phyloP scores from a whole-genome alignment of 2,797 vertebrate genomes.

The Tokudaia muenninki region DNA sequence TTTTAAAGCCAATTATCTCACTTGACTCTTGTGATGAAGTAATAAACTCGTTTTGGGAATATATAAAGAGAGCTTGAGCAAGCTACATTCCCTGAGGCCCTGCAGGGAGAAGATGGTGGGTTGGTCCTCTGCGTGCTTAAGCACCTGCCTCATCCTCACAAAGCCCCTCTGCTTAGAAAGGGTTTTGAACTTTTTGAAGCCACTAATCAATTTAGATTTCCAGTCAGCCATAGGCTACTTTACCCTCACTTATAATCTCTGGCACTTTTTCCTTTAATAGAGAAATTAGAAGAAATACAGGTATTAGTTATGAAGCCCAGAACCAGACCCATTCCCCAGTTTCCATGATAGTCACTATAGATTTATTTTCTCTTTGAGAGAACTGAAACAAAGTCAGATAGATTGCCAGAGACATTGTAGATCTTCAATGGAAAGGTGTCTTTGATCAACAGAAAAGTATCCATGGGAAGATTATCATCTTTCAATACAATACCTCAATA shows the following conservation, averaged over 20 bases:
- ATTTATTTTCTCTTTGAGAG: background rate
- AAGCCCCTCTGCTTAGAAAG: background rate
- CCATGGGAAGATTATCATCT: background rate
- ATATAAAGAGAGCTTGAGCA: background rate
- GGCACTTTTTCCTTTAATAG: slow-evolving; percentile 16
- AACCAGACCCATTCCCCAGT: background rate
- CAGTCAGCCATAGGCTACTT: background rate
- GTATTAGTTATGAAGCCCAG: slow-evolving; percentile 18
- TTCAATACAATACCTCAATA: background rate
- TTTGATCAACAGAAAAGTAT: background rate
- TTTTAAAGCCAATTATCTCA: slow-evolving; percentile 15
- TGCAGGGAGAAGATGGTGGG: background rate
- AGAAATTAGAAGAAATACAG: background rate
- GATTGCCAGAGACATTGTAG: background rate
- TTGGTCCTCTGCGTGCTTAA: background rate
- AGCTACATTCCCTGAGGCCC: background rate
- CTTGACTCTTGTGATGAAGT: background rate
- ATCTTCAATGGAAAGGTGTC: background rate
- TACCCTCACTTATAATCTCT: background rate
- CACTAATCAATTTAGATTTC: background rate
- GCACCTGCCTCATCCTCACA: background rate
- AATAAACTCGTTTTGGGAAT: slow-evolving; percentile 4
- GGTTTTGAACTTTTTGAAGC: background rate
- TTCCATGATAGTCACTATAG: background rate
- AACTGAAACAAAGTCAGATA: slow-evolving; percentile 17